A percentile compares a stretch with the other conserved stretches of the same genome.
These are phyloP conservation scores for Apotomis turbidana DNA, from an alignment of 2,888 invertebrate species.

Conservation along the genomic window DNA sequence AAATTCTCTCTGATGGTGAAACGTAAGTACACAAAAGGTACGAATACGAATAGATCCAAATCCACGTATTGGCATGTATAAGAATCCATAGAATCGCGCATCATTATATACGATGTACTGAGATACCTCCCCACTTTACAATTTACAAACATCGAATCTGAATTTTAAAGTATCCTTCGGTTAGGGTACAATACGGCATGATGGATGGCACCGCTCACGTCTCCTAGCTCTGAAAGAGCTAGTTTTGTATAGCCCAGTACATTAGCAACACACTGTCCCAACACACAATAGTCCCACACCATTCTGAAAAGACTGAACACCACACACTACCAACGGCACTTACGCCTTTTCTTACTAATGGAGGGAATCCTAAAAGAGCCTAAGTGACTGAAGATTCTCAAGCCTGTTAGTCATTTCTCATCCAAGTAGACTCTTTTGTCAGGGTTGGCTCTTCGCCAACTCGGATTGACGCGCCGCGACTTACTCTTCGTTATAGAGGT, in stretches of 20 bases:
- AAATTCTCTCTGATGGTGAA: too few species aligned
- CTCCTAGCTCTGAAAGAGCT: conserved; percentile 23
- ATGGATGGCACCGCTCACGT: conserved; percentile 21
- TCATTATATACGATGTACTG: too few species aligned
- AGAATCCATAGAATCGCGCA: too few species aligned
- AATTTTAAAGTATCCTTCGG: background rate
- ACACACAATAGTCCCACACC: conserved; percentile 13
- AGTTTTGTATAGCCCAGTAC: conserved; percentile 25
- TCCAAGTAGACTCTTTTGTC: conserved; percentile 6
- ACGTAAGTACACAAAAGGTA: too few species aligned
- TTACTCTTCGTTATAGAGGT: conserved; percentile 21
- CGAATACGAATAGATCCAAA: too few species aligned
- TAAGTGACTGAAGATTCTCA: background rate
- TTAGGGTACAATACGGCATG: conserved; percentile 17
- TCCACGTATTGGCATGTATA: too few species aligned
- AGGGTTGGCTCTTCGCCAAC: conserved; percentile 8
- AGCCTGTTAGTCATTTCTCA: background rate
- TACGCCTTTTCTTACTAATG: background rate
- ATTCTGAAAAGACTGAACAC: background rate
- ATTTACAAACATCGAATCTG: background rate
- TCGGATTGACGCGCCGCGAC: conserved; percentile 13
- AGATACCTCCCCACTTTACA: background rate
- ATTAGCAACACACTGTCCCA: conserved; percentile 17
- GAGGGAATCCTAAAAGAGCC: background rate
- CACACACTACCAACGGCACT: background rate